Base-by-base conservation (phyloP, 2,888 invertebrate genomes). In the Thereva nobilitata region DNA sequence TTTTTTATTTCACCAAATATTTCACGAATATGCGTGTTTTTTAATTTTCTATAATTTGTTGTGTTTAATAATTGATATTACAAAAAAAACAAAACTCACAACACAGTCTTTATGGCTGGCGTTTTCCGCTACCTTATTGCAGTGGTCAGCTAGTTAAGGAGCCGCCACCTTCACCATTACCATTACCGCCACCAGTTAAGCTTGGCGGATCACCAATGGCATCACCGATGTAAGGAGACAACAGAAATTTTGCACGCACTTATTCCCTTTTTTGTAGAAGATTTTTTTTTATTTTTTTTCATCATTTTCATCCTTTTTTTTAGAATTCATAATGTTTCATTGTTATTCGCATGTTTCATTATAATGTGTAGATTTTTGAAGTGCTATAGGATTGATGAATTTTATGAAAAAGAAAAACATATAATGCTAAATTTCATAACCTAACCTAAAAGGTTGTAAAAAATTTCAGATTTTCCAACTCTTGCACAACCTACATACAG, bases 121-220 rank as follows among this genome's bases (percentile, higher is more conserved):
- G 92, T 88, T 93, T 92, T 88, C 92, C 93, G 86, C 90, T 93
- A 89, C 92, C 92, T 88, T 92, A 93, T 92, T 92, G 92, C 90
- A 92, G 92, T 88, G 91, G 91, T 87, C 80, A 80, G 76, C 76
- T 81, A 75, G 79, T 81, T 76, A 89, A 88, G 86, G 88, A 88
- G 84, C 87, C 88, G 75, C 89, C 89, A 82, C 89, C 89, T 78
- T 89, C 89, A 83, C 89, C 89, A 83, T 86, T 89, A 83, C 89
- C 89, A 82, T 85, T 89, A 84, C 89, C 89, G 79, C 87, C 89
- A 78, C 89, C 89, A 76, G 87, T 89, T 82, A 89, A 89, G 85
- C 84, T 89, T 84, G 86, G 86, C 82, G 86, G 86, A 75, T 86
- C 89, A 78, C 88, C 89, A 75, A 76, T 79, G 80, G 84, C 86